Conservation (phyloP, 1,140 invertebrate genomes). For the Phthorimaea operculella region DNA sequence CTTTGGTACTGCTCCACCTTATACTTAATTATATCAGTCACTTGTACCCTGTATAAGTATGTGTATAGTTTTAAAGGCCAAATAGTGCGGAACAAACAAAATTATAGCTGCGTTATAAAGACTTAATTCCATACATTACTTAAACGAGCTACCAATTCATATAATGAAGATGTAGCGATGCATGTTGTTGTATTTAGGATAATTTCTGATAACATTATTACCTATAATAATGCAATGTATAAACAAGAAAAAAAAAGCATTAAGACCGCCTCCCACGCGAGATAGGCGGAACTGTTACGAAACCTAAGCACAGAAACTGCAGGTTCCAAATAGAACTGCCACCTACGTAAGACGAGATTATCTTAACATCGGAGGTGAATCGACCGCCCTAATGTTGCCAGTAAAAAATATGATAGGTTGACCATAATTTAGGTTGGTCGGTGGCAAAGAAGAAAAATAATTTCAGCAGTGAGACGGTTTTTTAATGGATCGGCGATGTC, state of each 20-base stretch:
- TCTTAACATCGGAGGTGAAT: conserved; percentile 59
- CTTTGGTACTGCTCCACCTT: no score
- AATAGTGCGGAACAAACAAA: conserved; percentile 1
- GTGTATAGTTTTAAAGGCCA: conserved; percentile 20
- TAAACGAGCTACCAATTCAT: conserved; percentile 11
- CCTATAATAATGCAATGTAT: conserved; percentile 11
- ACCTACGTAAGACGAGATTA: conserved; percentile 43
- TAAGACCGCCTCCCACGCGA: conserved; percentile 14
- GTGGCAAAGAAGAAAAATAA: no score
- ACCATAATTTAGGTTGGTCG: no score
- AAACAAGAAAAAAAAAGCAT: conserved; percentile 6
- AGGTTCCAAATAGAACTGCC: conserved; percentile 28
- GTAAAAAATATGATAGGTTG: no score
- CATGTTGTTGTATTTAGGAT: background rate
- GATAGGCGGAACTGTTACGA: conserved; percentile 28
- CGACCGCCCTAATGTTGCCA: conserved; percentile 51
- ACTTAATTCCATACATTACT: conserved; percentile 23
- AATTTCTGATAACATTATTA: conserved; percentile 3
- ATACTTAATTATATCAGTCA: no score
- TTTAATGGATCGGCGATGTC: no score
- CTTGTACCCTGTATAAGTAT: no score
- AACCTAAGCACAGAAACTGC: conserved; percentile 28
- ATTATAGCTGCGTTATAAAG: conserved; percentile 13
- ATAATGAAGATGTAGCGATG: conserved; percentile 3
- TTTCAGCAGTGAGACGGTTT: no score